These are phyloP conservation scores for Deroplatys truncata DNA, from an alignment of 2,888 invertebrate species.

Conservation along the genomic window DNA sequence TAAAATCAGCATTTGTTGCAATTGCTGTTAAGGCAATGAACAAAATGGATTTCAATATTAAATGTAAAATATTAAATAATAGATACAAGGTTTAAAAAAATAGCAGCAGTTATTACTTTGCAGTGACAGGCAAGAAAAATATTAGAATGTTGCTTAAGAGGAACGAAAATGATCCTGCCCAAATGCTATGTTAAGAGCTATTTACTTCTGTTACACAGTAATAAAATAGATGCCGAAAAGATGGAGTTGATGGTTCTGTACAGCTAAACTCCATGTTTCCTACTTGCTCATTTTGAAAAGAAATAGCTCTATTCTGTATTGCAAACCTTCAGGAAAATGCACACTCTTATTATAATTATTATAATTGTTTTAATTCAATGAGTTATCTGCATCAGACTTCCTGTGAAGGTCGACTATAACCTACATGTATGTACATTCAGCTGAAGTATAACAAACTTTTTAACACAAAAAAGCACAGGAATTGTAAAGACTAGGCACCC, in stretches of 20 bases:
- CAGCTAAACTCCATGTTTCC: neutral
- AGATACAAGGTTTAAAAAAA: neutral
- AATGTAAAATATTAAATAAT: neutral
- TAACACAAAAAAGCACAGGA: constrained; percentile 2
- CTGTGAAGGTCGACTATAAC: neutral
- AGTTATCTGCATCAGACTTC: neutral
- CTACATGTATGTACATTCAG: neutral
- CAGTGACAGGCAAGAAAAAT: neutral
- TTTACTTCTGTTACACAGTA: neutral
- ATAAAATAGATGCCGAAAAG: neutral
- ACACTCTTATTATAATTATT: neutral
- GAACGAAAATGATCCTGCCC: neutral
- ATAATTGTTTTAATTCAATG: neutral
- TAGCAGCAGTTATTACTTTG: neutral
- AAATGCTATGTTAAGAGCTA: neutral
- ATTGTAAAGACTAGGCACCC: constrained; percentile 28
- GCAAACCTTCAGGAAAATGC: neutral
- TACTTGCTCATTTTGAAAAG: neutral
- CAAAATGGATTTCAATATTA: neutral
- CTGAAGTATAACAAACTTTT: neutral
- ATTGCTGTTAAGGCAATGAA: neutral
- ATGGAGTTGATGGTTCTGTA: neutral
- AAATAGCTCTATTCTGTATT: neutral
- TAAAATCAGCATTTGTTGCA: neutral
- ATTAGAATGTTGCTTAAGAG: neutral